These are phyloP conservation scores for Periplaneta americana DNA, from an alignment of 1,140 invertebrate species.

Conservation along the genomic window DNA sequence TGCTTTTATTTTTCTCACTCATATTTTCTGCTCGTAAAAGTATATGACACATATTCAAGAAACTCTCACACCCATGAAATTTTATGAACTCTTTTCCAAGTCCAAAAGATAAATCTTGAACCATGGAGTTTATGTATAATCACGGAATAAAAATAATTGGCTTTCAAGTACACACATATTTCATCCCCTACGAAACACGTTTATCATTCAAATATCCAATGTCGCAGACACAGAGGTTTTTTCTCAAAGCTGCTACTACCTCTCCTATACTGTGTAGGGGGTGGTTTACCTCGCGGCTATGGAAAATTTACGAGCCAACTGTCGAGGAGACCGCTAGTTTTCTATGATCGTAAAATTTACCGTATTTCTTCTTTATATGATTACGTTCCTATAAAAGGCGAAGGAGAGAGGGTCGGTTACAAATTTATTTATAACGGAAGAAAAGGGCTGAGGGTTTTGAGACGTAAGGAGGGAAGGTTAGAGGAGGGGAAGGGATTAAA, in stretches of 20 bases:
- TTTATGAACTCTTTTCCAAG: not conserved
- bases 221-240: not conserved
- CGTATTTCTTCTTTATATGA: constrained; percentile 6
- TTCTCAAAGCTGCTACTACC: no score
- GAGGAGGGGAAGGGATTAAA: not conserved
- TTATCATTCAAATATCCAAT: not conserved
- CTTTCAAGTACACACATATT: not conserved
- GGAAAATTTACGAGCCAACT: not conserved
- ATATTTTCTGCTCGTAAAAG: no score
- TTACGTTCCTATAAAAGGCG: constrained; percentile 1
- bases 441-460: not conserved
- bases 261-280: no score
- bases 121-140: not conserved
- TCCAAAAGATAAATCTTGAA: not conserved
- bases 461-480: not conserved
- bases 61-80: not conserved
- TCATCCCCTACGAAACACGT: not conserved
- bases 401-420: not conserved
- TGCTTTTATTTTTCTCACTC: no score
- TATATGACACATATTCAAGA: not conserved
- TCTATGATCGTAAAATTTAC: constrained; percentile 12
- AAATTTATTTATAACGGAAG: constrained; percentile 9
- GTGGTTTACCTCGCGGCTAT: not conserved
- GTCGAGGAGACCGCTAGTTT: not conserved
- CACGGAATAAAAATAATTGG: not conserved